A percentile compares a stretch with the other conserved stretches of the same genome.
Evolutionary conservation across 2,113 vertebrate species (phyloP).

Genomic region (Montifringilla adamsi): DNA sequence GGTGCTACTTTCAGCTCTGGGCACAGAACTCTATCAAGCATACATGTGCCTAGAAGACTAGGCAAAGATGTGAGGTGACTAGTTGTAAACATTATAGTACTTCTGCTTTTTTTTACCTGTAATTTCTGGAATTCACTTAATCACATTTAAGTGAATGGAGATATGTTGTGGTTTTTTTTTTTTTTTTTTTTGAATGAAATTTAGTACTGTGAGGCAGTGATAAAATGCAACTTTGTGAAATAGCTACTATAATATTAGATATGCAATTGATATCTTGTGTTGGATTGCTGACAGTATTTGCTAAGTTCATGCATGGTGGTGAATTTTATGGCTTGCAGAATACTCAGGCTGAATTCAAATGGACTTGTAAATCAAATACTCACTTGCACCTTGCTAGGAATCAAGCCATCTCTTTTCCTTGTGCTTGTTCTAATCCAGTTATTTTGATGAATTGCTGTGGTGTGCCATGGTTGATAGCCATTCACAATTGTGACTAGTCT

Average conservation of each 20-base stretch:
- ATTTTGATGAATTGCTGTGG: neutral
- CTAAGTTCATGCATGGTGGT: neutral
- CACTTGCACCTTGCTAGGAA: neutral
- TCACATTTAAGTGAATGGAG: neutral
- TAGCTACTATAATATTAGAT: neutral
- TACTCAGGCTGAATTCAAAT: neutral
- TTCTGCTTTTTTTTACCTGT: neutral
- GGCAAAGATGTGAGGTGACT: neutral
- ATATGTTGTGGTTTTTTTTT: neutral
- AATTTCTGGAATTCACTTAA: neutral
- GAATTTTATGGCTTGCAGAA: neutral
- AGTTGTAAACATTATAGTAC: neutral
- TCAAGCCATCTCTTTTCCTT: neutral
- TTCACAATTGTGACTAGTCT: neutral
- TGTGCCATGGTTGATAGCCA: neutral
- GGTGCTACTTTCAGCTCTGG: neutral
- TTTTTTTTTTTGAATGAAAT: conserved; percentile 22
- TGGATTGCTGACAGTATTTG: neutral
- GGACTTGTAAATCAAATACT: neutral
- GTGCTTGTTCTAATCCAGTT: neutral
- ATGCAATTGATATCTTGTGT: neutral
- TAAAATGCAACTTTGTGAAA: neutral
- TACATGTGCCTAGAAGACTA: neutral
- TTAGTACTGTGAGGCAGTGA: neutral
- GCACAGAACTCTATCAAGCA: neutral